Base-by-base conservation (phyloP, 1,140 invertebrate genomes). In the Drosophila gunungcola region DNA sequence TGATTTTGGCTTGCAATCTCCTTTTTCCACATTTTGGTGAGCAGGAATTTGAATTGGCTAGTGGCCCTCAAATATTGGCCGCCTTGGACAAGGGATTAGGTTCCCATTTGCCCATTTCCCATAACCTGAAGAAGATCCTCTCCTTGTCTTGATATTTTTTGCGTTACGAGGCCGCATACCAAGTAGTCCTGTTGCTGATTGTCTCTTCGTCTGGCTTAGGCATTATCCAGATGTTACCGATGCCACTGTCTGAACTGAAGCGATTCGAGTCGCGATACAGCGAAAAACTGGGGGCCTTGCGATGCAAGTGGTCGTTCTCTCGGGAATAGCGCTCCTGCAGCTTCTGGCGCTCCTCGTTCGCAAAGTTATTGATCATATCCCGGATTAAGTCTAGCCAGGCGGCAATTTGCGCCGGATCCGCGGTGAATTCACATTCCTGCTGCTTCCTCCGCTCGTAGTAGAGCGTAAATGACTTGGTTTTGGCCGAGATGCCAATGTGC, bases 231-330 rank as follows among this genome's bases (percentile, higher is more conserved):
- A 92, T 91, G 36, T 91, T 91, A 0, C 91, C 91, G 25, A 92
- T 91, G 21, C 91, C 91, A 45, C 91, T 92, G 51, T 92, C 91
- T 21, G 91, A 78, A 13, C 91, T 92, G n/a, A 91, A 92, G 38
- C 91, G 91, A 81, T 91, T 92, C 32, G 91, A 92, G 60, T 91
- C 88, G 11, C 91, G 88, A 39, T 84, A 91, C 0, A 92, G 69
- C 27, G 90, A 82, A 1, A 92, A 78, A 29, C 91, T 92, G 5
- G 90, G 89, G 0, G 84, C 77, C 58, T 86, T 91, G 2, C 88
- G 77, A 53, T 91, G 88, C 52, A 91, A 27, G 53, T 91, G 90
- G 73, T 92, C 91, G 9, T 83, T 78, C 34, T 91, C 91, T 0
- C 78, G 73, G 1, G 49, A 67, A 41, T 91, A 91, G 3, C 65